phyloP scores from a whole-genome alignment of 1,140 invertebrate species.

The Pseudobourletiella spinata region DNA sequence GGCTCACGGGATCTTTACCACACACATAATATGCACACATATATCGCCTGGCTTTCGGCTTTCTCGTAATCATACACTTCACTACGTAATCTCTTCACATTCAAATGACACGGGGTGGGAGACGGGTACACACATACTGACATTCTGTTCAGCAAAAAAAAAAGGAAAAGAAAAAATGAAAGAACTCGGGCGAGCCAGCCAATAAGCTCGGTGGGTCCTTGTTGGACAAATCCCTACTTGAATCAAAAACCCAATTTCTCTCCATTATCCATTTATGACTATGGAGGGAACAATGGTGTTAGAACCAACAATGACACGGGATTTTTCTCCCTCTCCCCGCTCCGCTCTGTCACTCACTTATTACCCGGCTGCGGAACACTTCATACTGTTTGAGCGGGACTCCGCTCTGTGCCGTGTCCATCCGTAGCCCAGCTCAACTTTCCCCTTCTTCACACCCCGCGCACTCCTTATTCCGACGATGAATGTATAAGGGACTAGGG shows the following conservation, averaged over 20 bases:
- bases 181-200: no score
- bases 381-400: not conserved
- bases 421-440: not conserved
- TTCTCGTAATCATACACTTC: no score
- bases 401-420: no score
- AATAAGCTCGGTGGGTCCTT: no score
- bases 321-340: not conserved
- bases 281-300: not conserved
- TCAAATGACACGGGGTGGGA: no score
- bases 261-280: not conserved
- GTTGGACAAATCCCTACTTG: not conserved
- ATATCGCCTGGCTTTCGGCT: not conserved
- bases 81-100: not conserved
- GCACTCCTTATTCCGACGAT: no score
- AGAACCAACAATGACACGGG: not conserved
- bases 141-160: not conserved
- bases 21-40: no score
- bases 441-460: not conserved
- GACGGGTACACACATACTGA: no score
- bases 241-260: constrained; percentile 1
- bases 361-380: not conserved
- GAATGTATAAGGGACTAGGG: no score
- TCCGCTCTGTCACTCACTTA: no score
- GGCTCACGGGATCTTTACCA: no score
- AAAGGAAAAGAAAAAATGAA: not conserved